A percentile compares a stretch with the other conserved stretches of the same genome.
Evolutionary conservation across 2,888 invertebrate genomes (phyloP).

Genomic region (Pandemis cinnamomeana): DNA sequence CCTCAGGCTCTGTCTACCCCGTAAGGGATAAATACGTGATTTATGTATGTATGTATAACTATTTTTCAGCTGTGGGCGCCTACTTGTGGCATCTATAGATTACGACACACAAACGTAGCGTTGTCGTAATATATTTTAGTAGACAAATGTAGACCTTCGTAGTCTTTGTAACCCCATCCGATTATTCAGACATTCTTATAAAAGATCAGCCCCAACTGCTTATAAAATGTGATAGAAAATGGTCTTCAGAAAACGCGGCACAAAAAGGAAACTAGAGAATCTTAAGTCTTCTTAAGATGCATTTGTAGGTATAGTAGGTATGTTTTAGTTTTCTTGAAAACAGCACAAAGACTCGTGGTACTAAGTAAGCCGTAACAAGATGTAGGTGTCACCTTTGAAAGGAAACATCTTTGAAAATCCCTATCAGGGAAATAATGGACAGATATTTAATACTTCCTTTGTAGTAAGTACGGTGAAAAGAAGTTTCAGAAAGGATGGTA

Average conservation of each 20-base stretch:
- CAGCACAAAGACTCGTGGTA: background rate
- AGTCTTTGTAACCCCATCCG: no score
- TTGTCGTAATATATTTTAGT: no score
- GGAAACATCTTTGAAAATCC: constrained; percentile 2
- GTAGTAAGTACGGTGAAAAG: background rate
- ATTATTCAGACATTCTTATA: no score
- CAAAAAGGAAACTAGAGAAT: background rate
- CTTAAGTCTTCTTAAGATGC: no score
- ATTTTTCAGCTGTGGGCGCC: no score
- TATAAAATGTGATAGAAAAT: background rate
- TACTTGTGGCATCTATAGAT: no score
- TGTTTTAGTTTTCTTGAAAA: background rate
- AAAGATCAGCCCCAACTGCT: background rate
- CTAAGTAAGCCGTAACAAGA: background rate
- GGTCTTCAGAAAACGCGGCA: background rate
- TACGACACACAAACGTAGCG: no score
- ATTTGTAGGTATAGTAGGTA: no score
- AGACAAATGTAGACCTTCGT: no score
- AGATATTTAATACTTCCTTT: background rate
- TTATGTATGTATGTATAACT: no score
- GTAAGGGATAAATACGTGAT: no score
- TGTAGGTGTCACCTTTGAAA: constrained; percentile 9
- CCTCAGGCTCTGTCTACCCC: no score
- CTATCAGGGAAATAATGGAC: background rate
- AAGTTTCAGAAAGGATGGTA: background rate